Percentiles rank a stretch among this genome's conserved stretches.
These are phyloP conservation scores for Chloroceryle aenea DNA, from an alignment of 2,113 vertebrate species.

Conservation along the genomic window DNA sequence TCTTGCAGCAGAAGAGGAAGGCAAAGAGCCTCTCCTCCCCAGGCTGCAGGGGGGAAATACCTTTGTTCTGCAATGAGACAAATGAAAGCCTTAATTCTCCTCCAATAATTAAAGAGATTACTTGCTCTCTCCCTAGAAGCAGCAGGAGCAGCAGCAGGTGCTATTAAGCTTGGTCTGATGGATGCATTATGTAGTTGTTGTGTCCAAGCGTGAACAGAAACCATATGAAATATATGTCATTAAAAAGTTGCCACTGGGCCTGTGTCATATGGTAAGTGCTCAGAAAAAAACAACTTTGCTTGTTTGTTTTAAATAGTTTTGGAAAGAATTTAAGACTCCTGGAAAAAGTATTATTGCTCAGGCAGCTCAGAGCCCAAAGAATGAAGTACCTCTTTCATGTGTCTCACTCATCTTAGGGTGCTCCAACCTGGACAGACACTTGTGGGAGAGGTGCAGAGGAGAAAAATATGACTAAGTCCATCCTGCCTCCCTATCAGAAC, in stretches of 20 bases:
- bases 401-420: not conserved
- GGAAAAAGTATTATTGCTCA: not conserved
- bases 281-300: not conserved
- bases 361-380: not conserved
- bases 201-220: not conserved
- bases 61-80: not conserved
- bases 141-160: constrained; percentile 49
- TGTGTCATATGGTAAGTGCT: not conserved
- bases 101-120: constrained; percentile 53
- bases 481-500: not conserved
- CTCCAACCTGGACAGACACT: not conserved
- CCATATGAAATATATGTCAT: not conserved
- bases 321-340: not conserved
- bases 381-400: fast-evolving
- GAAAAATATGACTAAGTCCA: not conserved
- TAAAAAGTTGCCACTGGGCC: not conserved
- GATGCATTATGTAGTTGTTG: not conserved
- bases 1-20: not conserved
- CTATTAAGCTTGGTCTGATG: not conserved
- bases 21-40: not conserved
- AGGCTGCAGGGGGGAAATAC: not conserved
- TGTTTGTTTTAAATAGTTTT: not conserved
- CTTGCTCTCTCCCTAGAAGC: constrained; percentile 26
- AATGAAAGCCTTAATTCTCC: constrained; percentile 45
- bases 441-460: not conserved